These are phyloP conservation scores for Oeneis ivallda DNA, from an alignment of 2,888 invertebrate genomes.

Conservation along the genomic window DNA sequence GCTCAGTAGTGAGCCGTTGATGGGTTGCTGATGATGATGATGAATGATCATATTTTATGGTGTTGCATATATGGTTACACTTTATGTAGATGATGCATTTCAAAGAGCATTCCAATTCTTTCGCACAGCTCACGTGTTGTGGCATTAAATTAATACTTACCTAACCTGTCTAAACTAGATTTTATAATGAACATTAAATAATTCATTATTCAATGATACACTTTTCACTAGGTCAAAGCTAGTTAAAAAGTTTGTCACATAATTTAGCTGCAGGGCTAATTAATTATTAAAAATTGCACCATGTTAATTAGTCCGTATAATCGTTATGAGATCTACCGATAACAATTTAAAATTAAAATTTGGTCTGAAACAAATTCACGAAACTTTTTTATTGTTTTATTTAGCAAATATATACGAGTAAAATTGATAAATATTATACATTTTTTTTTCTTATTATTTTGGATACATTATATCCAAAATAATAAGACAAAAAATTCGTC, in stretches of 20 bases:
- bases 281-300: background rate
- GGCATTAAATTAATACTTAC: background rate
- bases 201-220: constrained; percentile 17
- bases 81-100: background rate
- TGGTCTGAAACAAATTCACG: background rate
- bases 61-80: too few relatives aligned
- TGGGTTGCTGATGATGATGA: too few relatives aligned
- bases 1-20: too few relatives aligned
- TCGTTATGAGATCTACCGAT: constrained; percentile 1
- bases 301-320: constrained; percentile 1
- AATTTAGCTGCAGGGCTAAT: constrained; percentile 10
- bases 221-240: constrained; percentile 13
- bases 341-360: background rate
- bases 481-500: too few relatives aligned
- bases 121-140: constrained; percentile 2
- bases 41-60: too few relatives aligned
- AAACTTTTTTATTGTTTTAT: background rate
- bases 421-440: too few relatives aligned
- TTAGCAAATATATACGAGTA: too few relatives aligned
- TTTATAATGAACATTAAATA: constrained; percentile 12
- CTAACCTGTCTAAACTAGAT: constrained; percentile 17
- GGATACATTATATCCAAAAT: too few relatives aligned
- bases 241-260: constrained; percentile 7
- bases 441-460: too few relatives aligned
- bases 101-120: background rate